Evolutionary conservation across 2,888 invertebrate genomes (phyloP), one percentile per base, ranked within the genome.

Genomic region (Tuta absoluta): DNA sequence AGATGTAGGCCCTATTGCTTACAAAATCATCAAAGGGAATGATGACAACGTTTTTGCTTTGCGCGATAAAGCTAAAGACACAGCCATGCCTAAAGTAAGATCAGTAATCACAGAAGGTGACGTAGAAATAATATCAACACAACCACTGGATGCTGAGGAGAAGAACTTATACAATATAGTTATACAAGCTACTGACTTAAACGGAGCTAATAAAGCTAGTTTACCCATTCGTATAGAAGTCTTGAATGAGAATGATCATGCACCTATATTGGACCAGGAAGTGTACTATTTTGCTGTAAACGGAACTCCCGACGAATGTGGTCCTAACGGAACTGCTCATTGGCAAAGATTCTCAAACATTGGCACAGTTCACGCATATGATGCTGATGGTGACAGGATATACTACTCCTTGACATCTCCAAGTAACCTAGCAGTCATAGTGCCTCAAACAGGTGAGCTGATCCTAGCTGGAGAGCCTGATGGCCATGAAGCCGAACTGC

Each of bases 401-500:
- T 96, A 96, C 62, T 99, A 98, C 83, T 95, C 95, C 63, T 88
- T 98, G 63, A 93, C 94, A 64, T 94, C 95, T 2, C 96, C 96
- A 12, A 96, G 95, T 70, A 96, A 96, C 78, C 92, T 96, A 71
- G 95, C 97, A 51, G 96, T 98, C 14, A 96, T 98, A 71, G 97
- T 98, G 2, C 98, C 98, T 0, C 97, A 97, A 87, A 97, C 98
- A 0, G 98, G 98, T 0, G 97, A 97, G 80, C 89, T 99, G 19
- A 94, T 98, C 76, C 84, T 98, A 59, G 95, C 95, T 17, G 96
- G 95, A 23, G 96, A 96, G 75, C 97, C 96, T 1, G 93, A 94
- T 8, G 91, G 93, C 63, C 93, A 91, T 68, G 94, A 95, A 73
- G 92, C 94, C 59, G 94, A 96, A 74, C 81, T 98, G 58, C 93